A percentile compares a stretch with the other conserved stretches of the same genome.
These are phyloP conservation scores for Chiloscyllium punctatum DNA, from an alignment of 2,797 vertebrate species.

Conservation along the genomic window DNA sequence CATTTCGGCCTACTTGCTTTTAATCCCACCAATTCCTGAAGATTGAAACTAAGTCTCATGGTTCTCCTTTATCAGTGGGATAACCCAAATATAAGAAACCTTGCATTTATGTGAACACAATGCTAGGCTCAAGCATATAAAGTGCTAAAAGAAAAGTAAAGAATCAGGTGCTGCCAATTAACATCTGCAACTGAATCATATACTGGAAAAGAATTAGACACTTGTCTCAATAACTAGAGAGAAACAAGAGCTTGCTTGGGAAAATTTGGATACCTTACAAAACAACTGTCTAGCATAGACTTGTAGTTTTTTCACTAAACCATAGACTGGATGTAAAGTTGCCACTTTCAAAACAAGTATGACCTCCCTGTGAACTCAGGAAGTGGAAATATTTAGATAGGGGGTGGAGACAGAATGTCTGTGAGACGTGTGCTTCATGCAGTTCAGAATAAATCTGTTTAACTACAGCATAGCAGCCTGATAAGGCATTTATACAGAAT, in stretches of 20 bases:
- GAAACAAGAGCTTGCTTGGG: background rate
- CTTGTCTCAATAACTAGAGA: background rate
- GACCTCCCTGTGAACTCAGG: slow-evolving; percentile 7
- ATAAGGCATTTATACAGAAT: background rate
- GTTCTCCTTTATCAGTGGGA: background rate
- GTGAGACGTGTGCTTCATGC: slow-evolving; percentile 20
- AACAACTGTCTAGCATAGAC: background rate
- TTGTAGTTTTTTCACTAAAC: background rate
- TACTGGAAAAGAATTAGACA: background rate
- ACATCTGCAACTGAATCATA: background rate
- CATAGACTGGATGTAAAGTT: slow-evolving; percentile 16
- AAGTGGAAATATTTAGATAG: slow-evolving; percentile 29
- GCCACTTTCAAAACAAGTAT: background rate
- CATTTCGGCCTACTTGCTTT: background rate
- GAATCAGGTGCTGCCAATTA: background rate
- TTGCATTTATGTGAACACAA: background rate
- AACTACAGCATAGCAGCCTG: background rate
- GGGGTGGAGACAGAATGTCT: slow-evolving; percentile 29
- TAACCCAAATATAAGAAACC: background rate
- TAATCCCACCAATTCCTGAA: background rate
- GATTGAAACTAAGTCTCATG: background rate
- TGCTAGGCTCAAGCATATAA: background rate
- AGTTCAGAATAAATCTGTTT: background rate
- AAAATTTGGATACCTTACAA: background rate
- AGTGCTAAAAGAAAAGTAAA: background rate